Conservation (phyloP, 2,797 vertebrate genomes). For the Enteromius fasciolatus region DNA sequence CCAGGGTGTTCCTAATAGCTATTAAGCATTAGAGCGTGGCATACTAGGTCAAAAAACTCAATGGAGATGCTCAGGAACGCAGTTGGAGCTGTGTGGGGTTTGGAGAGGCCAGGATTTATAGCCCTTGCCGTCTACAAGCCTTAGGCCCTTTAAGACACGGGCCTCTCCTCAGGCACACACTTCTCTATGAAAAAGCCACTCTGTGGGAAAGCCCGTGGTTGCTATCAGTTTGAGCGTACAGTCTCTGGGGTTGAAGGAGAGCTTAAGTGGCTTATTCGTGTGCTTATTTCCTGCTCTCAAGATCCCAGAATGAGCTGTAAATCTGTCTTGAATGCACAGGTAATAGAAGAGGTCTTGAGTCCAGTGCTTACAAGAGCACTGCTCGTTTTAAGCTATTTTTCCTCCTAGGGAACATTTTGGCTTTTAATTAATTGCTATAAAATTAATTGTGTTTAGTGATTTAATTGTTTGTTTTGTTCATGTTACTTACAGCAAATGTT, state of each 20-base stretch:
- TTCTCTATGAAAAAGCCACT: conserved; percentile 69
- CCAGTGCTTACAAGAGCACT: conserved; percentile 46
- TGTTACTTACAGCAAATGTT: background rate
- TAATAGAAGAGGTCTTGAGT: conserved; percentile 42
- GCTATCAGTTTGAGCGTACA: conserved; percentile 62
- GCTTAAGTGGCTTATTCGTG: conserved; percentile 35
- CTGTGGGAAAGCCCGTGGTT: conserved; percentile 67
- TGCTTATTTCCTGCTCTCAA: conserved; percentile 20
- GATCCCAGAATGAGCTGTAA: conserved; percentile 38
- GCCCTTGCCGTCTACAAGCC: conserved; percentile 67
- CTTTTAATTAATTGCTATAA: background rate
- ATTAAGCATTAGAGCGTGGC: conserved; percentile 58
- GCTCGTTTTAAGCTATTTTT: conserved; percentile 63
- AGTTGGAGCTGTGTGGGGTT: conserved; percentile 55
- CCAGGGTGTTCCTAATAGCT: conserved; percentile 47
- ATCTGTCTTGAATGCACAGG: conserved; percentile 32
- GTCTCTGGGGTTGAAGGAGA: conserved; percentile 38
- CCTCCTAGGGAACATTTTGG: conserved; percentile 27
- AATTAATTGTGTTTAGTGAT: background rate
- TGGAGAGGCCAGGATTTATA: conserved; percentile 74
- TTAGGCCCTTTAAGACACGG: conserved; percentile 72
- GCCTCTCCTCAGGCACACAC: conserved; percentile 67
- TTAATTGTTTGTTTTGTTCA: background rate
- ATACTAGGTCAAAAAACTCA: conserved; percentile 42
- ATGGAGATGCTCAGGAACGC: conserved; percentile 35